Percentiles rank a stretch among this genome's conserved stretches.
phyloP scores from a whole-genome alignment of 2,113 vertebrate species.

The Leucopternis melanops region DNA sequence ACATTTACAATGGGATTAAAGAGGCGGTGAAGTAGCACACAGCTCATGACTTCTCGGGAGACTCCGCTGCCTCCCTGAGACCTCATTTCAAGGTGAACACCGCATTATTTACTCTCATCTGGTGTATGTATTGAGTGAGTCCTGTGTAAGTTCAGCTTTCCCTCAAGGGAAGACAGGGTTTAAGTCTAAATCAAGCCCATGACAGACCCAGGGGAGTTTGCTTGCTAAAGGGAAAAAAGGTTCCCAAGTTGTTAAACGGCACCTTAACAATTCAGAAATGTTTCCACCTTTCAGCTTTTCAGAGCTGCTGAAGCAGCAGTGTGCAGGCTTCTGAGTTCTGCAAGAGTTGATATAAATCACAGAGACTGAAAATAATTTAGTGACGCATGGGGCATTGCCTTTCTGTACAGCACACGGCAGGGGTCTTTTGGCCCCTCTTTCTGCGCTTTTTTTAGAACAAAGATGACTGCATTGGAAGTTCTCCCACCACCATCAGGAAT shows the following conservation, averaged over 20 bases:
- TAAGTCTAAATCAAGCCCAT: neutral
- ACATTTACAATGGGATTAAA: constrained; percentile 6
- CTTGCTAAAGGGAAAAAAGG: neutral
- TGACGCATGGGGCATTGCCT: neutral
- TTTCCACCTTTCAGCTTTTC: neutral
- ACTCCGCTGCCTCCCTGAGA: neutral
- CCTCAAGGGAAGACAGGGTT: neutral
- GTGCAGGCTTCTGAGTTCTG: neutral
- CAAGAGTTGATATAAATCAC: neutral
- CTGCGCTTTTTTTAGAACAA: neutral
- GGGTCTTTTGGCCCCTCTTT: neutral
- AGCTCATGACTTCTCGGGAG: neutral
- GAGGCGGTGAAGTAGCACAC: neutral
- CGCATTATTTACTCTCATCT: neutral
- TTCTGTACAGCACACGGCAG: neutral
- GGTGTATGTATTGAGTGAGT: neutral
- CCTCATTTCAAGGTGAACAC: neutral
- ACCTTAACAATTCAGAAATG: neutral
- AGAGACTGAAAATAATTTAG: neutral
- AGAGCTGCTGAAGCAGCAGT: neutral
- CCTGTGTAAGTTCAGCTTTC: neutral
- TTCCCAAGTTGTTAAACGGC: neutral
- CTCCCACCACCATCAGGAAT: neutral
- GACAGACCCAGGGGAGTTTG: neutral
- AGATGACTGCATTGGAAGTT: neutral